A percentile compares a stretch with the other conserved stretches of the same genome.
Conservation (phyloP, 2,888 invertebrate species). For the Anoplius nigerrimus region DNA sequence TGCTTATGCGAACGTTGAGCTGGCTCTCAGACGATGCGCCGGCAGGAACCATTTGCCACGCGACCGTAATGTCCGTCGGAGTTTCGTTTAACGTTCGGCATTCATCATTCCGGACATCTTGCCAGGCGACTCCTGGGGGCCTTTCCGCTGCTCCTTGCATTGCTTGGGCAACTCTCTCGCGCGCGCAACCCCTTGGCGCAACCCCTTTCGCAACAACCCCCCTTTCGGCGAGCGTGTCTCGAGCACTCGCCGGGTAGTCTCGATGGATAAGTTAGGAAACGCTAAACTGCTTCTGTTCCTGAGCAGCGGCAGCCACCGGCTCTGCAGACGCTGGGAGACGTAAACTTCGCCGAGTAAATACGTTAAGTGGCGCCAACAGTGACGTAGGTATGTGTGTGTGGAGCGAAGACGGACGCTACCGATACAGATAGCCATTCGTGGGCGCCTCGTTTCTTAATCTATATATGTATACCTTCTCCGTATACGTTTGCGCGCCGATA, state of each 20-base stretch:
- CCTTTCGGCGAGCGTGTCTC: constrained; percentile 2
- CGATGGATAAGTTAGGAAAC: constrained; percentile 43
- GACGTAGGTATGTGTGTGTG: neutral
- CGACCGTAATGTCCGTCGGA: neutral
- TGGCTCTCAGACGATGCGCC: neutral
- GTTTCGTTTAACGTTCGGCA: constrained; percentile 15
- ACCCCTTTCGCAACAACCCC: no score
- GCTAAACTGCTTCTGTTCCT: constrained; percentile 43
- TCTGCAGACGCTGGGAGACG: constrained; percentile 36
- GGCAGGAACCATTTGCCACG: constrained; percentile 4
- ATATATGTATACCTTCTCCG: no score
- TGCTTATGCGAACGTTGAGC: neutral
- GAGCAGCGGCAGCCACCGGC: constrained; percentile 23
- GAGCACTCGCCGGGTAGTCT: constrained; percentile 14
- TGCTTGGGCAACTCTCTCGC: neutral
- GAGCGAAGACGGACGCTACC: neutral
- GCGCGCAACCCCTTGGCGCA: neutral
- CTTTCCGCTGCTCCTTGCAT: neutral
- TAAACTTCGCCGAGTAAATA: constrained; percentile 50
- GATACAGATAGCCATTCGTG: neutral
- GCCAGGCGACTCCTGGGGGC: neutral
- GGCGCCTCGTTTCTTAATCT: neutral
- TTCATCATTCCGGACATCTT: constrained; percentile 15
- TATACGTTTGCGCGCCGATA: no score
- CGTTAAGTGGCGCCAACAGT: constrained; percentile 44